Evolutionary conservation across 2,888 invertebrate species (phyloP), one percentile per base, ranked within the genome.

Genomic region (Caenorhabditis angaria): DNA sequence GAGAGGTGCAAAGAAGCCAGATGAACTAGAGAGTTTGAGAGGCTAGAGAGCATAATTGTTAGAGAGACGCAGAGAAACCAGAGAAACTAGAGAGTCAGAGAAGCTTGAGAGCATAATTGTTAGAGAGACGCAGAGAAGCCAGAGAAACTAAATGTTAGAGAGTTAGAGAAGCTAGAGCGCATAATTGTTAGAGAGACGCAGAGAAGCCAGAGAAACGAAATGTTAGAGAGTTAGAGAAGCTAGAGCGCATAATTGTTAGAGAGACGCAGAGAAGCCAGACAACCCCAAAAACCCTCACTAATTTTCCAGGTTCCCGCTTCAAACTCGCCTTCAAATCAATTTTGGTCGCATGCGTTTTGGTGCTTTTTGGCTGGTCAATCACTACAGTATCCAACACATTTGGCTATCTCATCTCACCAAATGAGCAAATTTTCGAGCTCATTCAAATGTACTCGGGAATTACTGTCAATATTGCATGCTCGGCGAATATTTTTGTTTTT

Each of bases 371-470:
- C 8, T 74, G 77, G 77, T 63, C 61, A 1, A 65, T 54, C 2
- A 77, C 77, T 0, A 71, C 74, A 8, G 32, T 66, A 8, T 55
- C 71, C 1, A 77, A 77, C 35, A 70, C 74, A 1, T 53, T 65
- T n/a, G 65, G 65, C n/a, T 65, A 68, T 28, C 28, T 53, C 14
- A 54, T 77, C 6, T 63, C 65, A 29, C 41, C 50, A 18, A 62
- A 61, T 24, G 47, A 59, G 2, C 41, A 60, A 22, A 67, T 57
- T 2, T 48, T 54, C 24, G 32, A 59, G 10, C 28, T 74, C 5
- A 74, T 77, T 53, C 74, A 75, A 47, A 72, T 72, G 68, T 77
- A 74, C 51, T 67, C 77, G 8, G 77, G 77, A 41, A 74, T 77
- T n/a, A 73, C 77, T n/a, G 77, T 77, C 14, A 77, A 77, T 57